These are phyloP conservation scores for Platorchestia sp. DNA, from an alignment of 1,140 invertebrate species.

Conservation along the genomic window DNA sequence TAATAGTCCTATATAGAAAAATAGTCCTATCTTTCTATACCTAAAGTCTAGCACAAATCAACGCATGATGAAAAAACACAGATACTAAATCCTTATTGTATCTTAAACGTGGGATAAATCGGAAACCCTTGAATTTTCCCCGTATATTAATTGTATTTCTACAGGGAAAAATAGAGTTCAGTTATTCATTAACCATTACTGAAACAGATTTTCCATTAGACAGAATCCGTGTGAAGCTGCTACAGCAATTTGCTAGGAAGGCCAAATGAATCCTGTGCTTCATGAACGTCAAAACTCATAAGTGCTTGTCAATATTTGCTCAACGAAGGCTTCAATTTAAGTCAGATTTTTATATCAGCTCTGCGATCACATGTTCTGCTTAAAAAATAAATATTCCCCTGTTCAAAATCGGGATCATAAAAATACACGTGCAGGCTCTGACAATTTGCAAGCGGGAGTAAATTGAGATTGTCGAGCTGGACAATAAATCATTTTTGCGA, in stretches of 20 bases:
- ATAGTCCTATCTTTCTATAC: too few relatives aligned
- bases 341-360: neutral
- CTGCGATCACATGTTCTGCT: neutral
- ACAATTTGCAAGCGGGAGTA: neutral
- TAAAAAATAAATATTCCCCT: neutral
- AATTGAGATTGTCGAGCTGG: neutral
- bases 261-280: neutral
- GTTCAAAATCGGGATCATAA: neutral
- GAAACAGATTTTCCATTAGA: neutral
- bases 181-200: too few relatives aligned
- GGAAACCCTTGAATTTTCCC: neutral
- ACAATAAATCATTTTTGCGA: neutral
- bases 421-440: neutral
- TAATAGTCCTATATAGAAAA: too few relatives aligned
- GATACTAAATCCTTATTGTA: too few relatives aligned
- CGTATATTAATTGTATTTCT: neutral
- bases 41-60: too few relatives aligned
- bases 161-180: too few relatives aligned
- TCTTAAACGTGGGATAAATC: neutral
- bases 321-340: neutral
- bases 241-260: neutral
- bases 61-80: too few relatives aligned
- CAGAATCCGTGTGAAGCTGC: neutral
- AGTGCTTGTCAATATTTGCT: neutral
- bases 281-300: neutral